These are phyloP conservation scores for Loris lydekkerianus DNA, from an alignment of 2,797 vertebrate genomes.

Conservation along the genomic window DNA sequence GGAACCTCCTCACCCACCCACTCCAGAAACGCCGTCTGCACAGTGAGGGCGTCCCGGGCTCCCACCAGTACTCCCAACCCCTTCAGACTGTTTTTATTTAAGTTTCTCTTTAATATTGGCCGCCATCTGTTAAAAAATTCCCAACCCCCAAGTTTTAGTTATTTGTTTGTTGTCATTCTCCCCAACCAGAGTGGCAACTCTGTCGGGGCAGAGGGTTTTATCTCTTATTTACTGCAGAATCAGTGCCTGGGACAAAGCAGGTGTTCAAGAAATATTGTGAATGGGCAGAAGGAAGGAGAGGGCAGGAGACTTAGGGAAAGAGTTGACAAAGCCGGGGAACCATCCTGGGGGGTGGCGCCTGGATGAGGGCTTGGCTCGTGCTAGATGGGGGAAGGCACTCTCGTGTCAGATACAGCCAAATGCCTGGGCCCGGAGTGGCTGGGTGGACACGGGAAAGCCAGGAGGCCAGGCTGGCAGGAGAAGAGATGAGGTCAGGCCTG, in stretches of 20 bases:
- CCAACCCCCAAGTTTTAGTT: background rate
- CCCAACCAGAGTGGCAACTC: background rate
- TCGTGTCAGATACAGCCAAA: background rate
- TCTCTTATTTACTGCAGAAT: background rate
- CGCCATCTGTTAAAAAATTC: background rate
- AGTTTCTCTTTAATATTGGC: background rate
- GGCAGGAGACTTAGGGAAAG: background rate
- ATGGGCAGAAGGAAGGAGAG: background rate
- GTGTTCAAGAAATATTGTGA: background rate
- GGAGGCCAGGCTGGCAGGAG: no score
- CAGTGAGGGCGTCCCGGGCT: background rate
- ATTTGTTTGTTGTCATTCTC: background rate
- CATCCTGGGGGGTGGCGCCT: background rate
- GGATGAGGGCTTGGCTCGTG: background rate
- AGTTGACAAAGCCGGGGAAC: background rate
- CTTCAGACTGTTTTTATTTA: background rate
- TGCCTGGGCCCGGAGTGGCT: background rate
- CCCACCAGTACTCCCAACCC: background rate
- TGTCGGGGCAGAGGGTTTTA: background rate
- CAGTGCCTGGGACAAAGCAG: background rate
- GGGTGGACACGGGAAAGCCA: accelerated
- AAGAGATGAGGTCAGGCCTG: background rate
- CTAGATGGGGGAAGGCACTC: background rate
- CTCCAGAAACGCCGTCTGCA: no score
- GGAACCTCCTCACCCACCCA: background rate